A percentile compares a stretch with the other conserved stretches of the same genome.
Conservation (phyloP, 2,888 invertebrate genomes). For the Clepsis dumicolana region DNA sequence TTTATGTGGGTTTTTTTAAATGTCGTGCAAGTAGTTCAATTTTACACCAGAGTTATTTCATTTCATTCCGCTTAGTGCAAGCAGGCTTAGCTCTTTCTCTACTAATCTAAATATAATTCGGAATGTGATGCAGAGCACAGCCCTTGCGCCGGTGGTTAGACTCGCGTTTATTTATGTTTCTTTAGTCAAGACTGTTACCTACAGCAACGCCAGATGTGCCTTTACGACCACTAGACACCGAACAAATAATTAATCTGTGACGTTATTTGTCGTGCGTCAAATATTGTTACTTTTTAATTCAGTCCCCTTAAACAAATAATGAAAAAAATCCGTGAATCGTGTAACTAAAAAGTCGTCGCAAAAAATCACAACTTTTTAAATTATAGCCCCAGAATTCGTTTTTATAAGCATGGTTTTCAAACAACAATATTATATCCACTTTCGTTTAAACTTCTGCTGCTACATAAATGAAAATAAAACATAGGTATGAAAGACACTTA, state of each 20-base stretch:
- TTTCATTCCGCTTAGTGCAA: not conserved
- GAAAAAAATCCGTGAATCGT: slow-evolving; percentile 4
- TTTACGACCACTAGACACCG: slow-evolving; percentile 77
- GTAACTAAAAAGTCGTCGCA: not conserved
- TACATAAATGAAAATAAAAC: slow-evolving; percentile 16
- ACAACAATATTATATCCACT: slow-evolving; percentile 15
- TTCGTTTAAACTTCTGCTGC: slow-evolving; percentile 11
- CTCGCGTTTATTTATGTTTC: slow-evolving; percentile 83
- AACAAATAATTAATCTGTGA: slow-evolving; percentile 65
- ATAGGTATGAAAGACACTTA: slow-evolving; percentile 48
- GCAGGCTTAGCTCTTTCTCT: slow-evolving; percentile 22
- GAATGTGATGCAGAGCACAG: slow-evolving; percentile 36
- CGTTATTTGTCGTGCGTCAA: slow-evolving; percentile 2
- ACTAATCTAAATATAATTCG: slow-evolving; percentile 48
- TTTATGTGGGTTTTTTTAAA: too few species aligned
- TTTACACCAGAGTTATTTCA: not conserved
- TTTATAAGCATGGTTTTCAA: not conserved
- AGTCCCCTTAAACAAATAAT: not conserved
- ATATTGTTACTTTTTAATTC: not conserved
- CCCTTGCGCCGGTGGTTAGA: slow-evolving; percentile 61
- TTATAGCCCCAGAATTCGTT: not conserved
- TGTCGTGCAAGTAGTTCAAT: not conserved
- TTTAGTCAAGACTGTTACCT: slow-evolving; percentile 80
- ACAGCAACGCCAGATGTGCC: slow-evolving; percentile 83
- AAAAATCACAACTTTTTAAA: not conserved